Base-by-base conservation (phyloP, 2,113 vertebrate genomes). In the Microtus ochrogaster region DNA sequence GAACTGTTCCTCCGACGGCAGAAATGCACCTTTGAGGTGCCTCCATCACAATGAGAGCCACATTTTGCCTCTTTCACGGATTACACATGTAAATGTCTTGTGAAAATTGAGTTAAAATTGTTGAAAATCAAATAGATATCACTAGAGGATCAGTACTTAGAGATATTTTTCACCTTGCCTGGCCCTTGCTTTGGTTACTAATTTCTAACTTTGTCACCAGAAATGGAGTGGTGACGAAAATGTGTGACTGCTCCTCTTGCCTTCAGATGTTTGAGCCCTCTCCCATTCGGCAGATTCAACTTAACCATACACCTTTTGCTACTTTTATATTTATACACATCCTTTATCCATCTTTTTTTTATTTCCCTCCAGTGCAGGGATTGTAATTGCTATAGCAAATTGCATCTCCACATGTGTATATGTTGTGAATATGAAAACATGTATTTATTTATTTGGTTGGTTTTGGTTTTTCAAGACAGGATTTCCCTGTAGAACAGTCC, bases 191-290 rank as follows among this genome's bases (percentile, higher is more conserved):
- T 89, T 61, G 30, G 55, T 88, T 58, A 66, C 17, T 66, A 52
- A 91, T 92, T 96, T 95, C 58, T 88, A 36, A 65, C n/a, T 94
- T 92, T 74, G 8, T 93, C 79, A 92, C 14, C 26, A 81, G 58
- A 30, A 94, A 91, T 24, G 70, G 49, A 94, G 33, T 72, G n/a
- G 9, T 55, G 33, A 72, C 66, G 8, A 73, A 55, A 91, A 61
- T 36, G 30, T 78, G n/a, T 68, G 33, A 44, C 26, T 61, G 13
- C 28, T 78, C 90, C 91, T 96, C 65, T 52, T 36, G 9, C 26
- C 87, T 41, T 87, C 21, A 52, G 39, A 4, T 66, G 26, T 22
- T 14, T 58, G 61, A 61, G 5, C n/a, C 58, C 6, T 28, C 26
- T 6, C 3, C 7, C 26, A 22, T 47, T 93, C 13, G 70, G 47